A percentile compares a stretch with the other conserved stretches of the same genome.
Evolutionary conservation across 2,797 vertebrate genomes (phyloP).

Genomic region (Notolabrus celidotus): DNA sequence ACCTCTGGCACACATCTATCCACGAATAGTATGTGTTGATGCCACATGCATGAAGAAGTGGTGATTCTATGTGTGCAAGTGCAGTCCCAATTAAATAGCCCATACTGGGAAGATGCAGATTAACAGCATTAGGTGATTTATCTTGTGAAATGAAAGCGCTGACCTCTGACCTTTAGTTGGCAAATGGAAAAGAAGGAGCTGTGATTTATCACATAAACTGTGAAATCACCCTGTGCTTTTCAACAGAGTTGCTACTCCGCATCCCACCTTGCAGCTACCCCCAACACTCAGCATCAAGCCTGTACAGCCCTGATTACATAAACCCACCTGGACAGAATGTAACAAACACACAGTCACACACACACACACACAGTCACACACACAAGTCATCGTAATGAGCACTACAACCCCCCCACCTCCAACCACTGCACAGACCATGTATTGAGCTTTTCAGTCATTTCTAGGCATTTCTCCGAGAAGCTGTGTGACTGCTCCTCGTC

Average conservation of each 20-base stretch:
- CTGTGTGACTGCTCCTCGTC: conserved; percentile 81
- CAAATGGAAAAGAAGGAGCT: conserved; percentile 54
- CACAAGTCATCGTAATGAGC: conserved; percentile 43
- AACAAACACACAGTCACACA: conserved; percentile 40
- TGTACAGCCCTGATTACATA: conserved; percentile 75
- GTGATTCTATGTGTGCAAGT: conserved; percentile 8
- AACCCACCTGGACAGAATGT: conserved; percentile 75
- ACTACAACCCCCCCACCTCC: conserved; percentile 49
- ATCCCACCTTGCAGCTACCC: conserved; percentile 47
- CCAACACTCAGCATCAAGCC: conserved; percentile 59
- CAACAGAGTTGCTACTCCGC: conserved; percentile 45
- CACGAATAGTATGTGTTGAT: not conserved
- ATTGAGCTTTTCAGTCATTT: conserved; percentile 85
- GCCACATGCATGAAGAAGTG: not conserved
- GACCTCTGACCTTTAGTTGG: conserved; percentile 64
- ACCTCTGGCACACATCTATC: not conserved
- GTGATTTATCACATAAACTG: conserved; percentile 65
- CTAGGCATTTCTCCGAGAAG: conserved; percentile 84
- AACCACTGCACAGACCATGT: conserved; percentile 66
- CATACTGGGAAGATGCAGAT: conserved; percentile 26
- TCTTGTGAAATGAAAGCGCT: conserved; percentile 67
- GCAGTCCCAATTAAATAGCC: conserved; percentile 53
- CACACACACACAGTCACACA: conserved; percentile 37
- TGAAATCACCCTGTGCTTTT: conserved; percentile 53
- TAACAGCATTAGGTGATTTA: conserved; percentile 51